Evolutionary conservation across 2,113 vertebrate genomes (phyloP).

Genomic region (Cephalophus harveyi): DNA sequence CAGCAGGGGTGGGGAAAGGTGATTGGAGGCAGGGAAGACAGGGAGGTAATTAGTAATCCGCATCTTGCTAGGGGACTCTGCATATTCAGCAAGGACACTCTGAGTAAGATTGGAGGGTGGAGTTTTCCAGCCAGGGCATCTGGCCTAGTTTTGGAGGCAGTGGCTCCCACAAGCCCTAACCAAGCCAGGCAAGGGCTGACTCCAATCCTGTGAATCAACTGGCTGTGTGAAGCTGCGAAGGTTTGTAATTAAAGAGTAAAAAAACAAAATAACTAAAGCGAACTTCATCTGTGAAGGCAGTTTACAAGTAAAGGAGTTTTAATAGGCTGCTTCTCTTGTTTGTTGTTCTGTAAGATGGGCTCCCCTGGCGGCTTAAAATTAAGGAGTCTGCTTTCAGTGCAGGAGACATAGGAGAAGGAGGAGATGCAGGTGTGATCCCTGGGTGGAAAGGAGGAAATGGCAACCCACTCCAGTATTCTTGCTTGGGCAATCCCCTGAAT

Average conservation of each 20-base stretch:
- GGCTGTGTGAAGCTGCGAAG: background rate
- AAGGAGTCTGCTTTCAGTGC: background rate
- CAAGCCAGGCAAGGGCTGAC: no score
- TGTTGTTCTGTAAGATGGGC: background rate
- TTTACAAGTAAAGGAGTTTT: background rate
- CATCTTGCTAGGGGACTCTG: background rate
- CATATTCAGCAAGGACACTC: background rate
- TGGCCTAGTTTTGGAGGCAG: background rate
- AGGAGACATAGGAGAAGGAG: background rate
- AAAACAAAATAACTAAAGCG: background rate
- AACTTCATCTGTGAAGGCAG: background rate
- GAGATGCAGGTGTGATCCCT: background rate
- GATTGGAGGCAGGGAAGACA: background rate
- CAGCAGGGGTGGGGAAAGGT: background rate
- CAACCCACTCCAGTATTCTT: background rate
- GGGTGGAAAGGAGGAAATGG: background rate
- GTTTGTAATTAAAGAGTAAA: background rate
- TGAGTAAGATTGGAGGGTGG: background rate
- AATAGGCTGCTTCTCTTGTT: background rate
- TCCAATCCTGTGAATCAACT: background rate
- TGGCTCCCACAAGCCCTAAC: no score
- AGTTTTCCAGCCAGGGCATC: background rate
- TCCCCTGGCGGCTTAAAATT: background rate
- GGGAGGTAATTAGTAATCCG: background rate
- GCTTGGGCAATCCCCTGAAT: background rate